Conservation (phyloP, 2,888 invertebrate species). For the Noctuana brunneofusca region DNA sequence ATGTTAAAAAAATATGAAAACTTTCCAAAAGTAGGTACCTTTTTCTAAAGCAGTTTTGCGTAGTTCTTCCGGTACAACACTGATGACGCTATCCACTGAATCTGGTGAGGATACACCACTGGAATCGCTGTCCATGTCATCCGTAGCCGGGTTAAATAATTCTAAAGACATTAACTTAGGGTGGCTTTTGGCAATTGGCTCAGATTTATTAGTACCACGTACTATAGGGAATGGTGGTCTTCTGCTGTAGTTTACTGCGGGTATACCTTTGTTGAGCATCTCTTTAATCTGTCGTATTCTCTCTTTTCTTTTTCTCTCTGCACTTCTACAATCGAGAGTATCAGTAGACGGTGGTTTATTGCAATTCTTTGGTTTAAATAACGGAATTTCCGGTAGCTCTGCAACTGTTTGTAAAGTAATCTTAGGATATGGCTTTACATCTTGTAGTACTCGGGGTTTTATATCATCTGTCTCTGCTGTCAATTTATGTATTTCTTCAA, state of each 20-base stretch:
- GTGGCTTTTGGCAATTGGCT: conserved; percentile 85
- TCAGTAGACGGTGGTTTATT: conserved; percentile 63
- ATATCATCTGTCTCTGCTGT: conserved; percentile 73
- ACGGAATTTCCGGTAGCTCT: conserved; percentile 84
- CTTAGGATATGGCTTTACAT: conserved; percentile 79
- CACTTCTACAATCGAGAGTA: conserved; percentile 68
- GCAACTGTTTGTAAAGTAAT: conserved; percentile 84
- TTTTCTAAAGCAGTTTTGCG: conserved; percentile 72
- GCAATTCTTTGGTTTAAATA: conserved; percentile 71
- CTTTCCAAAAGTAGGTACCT: conserved; percentile 56
- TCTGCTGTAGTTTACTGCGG: conserved; percentile 78
- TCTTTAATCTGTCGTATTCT: conserved; percentile 88
- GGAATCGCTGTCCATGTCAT: conserved; percentile 95
- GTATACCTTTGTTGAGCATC: conserved; percentile 86
- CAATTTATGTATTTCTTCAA: conserved; percentile 77
- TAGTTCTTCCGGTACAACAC: conserved; percentile 86
- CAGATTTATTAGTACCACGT: conserved; percentile 83
- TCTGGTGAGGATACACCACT: conserved; percentile 94
- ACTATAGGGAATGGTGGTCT: conserved; percentile 87
- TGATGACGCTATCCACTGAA: conserved; percentile 93
- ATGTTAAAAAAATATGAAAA: not conserved
- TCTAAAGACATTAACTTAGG: conserved; percentile 91
- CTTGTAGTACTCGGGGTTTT: conserved; percentile 72
- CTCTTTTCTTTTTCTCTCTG: conserved; percentile 83
- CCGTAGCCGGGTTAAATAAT: conserved; percentile 94